Evolutionary conservation across 1,140 invertebrate species (phyloP), one percentile per base, ranked within the genome.

Genomic region (Euwallacea fornicatus): DNA sequence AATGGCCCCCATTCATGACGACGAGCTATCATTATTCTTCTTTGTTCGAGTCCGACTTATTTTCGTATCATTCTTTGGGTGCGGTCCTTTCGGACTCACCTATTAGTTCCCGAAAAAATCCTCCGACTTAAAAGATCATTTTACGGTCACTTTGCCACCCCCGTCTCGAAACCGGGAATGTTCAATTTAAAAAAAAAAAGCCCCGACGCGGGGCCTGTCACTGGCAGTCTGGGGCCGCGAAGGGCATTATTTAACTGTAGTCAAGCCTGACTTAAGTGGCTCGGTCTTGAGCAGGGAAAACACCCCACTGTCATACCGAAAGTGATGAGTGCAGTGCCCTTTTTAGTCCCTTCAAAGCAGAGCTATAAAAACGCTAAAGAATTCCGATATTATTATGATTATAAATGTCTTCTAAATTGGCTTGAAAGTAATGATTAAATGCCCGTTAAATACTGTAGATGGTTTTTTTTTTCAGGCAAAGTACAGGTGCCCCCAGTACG

Each of bases 111-210:
- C 13, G 9, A 11, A 13, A 50, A 50, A 50, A 50, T 11, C 13
- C 21, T 33, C 21, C 21, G 4, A 78, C 77, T 79, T 78, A 78
- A 79, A 79, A 78, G 76, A 75, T 74, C 73, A 79, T 79, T 80
- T 80, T 80, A 78, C 79, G 79, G 79, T 80, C 78, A 80, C 79
- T 78, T 79, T 79, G 73, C 66, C 74, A 76, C 79, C 76, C 21
- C 77, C 65, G 46, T 65, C 61, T 66, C 67, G 56, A 33, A 70
- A 50, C 46, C 46, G 43, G 74, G 74, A 67, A 76, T 77, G 73
- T 77, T 75, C 75, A 78, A 78, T 79, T 78, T 78, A 78, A 79
- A 79, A 77, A 79, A 79, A 77, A 76, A 75, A 2, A 13, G 11
- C 56, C 70, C 66, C 69, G 71, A 56, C 60, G 42, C 71, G 63